Percentiles rank a stretch among this genome's conserved stretches.
phyloP scores from a whole-genome alignment of 2,113 vertebrate species.

The Brachyistius frenatus region DNA sequence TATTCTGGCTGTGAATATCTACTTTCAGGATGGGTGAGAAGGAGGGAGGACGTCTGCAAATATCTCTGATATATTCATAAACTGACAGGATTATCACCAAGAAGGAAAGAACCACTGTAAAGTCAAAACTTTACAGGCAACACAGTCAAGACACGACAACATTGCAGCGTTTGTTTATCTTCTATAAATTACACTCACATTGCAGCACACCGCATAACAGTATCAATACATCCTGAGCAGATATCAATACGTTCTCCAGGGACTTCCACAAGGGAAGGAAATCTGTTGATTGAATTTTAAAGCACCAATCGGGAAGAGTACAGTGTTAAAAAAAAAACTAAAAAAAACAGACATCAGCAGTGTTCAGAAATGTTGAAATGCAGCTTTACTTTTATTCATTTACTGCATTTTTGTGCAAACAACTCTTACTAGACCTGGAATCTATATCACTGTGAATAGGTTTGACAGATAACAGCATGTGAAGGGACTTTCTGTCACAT shows the following conservation, averaged over 20 bases:
- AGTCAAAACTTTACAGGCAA: background rate
- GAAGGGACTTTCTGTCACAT: background rate
- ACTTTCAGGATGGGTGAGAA: background rate
- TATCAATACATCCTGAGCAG: constrained; percentile 52
- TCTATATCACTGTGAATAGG: background rate
- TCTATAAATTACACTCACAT: constrained; percentile 49
- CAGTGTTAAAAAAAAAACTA: constrained; percentile 6
- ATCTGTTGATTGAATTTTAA: constrained; percentile 41
- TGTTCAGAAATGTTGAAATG: constrained; percentile 17
- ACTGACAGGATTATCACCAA: background rate
- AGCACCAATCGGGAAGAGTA: constrained; percentile 57
- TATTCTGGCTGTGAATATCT: background rate
- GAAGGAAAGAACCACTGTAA: background rate
- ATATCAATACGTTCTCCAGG: constrained; percentile 18
- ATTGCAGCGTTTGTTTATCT: constrained; percentile 42
- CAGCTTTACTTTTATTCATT: constrained; percentile 11
- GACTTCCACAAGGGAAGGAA: constrained; percentile 2
- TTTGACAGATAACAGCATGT: background rate
- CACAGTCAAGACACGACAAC: background rate
- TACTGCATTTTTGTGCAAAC: background rate
- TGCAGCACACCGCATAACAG: constrained; percentile 18
- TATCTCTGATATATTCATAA: background rate
- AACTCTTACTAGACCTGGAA: background rate
- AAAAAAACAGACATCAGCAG: constrained; percentile 4
- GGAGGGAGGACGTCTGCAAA: too few relatives aligned